Evolutionary conservation across 2,888 invertebrate genomes (phyloP).

Genomic region (Himalopsyche kuldschensis): DNA sequence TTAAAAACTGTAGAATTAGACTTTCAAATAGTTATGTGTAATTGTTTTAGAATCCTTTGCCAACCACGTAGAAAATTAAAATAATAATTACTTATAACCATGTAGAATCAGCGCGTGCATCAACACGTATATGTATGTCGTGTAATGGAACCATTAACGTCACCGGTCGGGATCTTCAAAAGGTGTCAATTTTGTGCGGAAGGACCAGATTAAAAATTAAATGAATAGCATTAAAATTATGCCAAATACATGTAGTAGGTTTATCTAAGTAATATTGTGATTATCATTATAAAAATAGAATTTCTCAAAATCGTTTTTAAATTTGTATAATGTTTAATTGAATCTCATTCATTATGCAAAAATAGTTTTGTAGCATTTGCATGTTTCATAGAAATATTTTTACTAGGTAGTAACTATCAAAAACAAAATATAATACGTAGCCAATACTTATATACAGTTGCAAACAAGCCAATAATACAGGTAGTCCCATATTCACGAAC

Average conservation of each 20-base stretch:
- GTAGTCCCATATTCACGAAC: too few relatives aligned
- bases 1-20: background rate
- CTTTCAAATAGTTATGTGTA: background rate
- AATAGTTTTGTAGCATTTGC: background rate
- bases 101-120: background rate
- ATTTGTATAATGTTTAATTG: background rate
- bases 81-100: background rate
- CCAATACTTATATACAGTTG: too few relatives aligned
- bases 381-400: background rate
- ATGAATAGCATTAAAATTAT: background rate
- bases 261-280: slow-evolving; percentile 1
- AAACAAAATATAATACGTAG: too few relatives aligned
- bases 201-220: background rate
- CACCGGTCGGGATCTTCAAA: background rate
- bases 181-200: background rate
- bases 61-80: background rate
- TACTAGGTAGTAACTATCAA: background rate
- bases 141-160: background rate
- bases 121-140: background rate
- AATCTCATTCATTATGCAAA: background rate
- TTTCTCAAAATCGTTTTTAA: background rate
- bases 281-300: background rate
- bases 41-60: background rate
- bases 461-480: too few relatives aligned
- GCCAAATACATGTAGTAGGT: background rate